Conservation (phyloP, 1,140 invertebrate species). For the Hormaphis cornu region DNA sequence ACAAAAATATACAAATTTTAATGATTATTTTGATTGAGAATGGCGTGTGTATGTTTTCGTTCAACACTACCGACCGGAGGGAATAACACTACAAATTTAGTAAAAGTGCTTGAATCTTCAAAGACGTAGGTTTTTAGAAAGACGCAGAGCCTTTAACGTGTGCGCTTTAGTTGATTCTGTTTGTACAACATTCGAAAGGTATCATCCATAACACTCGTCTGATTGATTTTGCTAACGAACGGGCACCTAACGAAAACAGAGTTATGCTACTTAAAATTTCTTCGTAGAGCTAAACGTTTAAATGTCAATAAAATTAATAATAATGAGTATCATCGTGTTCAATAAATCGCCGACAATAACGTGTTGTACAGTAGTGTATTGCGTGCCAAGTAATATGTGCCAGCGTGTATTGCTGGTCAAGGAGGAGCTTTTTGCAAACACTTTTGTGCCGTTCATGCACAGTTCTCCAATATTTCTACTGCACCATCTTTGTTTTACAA, state of each 20-base stretch:
- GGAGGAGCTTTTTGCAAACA: not conserved
- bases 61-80: not conserved
- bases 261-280: no score
- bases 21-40: not conserved
- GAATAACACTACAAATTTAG: conserved; percentile 1
- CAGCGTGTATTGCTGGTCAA: not conserved
- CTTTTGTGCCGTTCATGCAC: not conserved
- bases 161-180: conserved; percentile 3
- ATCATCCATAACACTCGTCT: not conserved
- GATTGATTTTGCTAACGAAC: not conserved
- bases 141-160: not conserved
- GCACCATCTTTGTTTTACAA: not conserved
- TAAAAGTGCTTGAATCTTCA: not conserved
- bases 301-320: not conserved
- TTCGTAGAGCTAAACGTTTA: not conserved
- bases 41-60: not conserved
- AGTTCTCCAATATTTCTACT: not conserved
- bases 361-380: not conserved
- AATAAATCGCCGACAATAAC: not conserved
- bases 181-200: not conserved
- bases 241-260: not conserved
- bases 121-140: not conserved
- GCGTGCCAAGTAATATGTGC: not conserved
- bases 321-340: not conserved
- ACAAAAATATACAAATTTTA: not conserved